Percentiles rank a stretch among this genome's conserved stretches.
phyloP scores from a whole-genome alignment of 2,113 vertebrate species.

The Rissa tridactyla region DNA sequence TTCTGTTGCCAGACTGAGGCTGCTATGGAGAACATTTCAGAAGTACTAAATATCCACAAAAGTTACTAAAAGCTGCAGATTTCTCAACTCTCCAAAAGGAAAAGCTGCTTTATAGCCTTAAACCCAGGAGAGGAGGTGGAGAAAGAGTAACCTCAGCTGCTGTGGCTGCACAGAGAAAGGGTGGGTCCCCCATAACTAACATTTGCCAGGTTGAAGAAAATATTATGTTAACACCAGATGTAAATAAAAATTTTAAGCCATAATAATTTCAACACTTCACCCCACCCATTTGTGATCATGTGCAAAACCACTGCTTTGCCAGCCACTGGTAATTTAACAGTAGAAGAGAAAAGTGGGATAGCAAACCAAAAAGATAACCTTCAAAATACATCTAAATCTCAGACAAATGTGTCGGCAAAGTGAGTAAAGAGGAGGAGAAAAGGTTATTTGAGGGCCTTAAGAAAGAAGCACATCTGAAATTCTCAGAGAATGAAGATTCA shows the following conservation, averaged over 20 bases:
- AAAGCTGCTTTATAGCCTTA: not conserved
- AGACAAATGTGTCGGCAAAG: not conserved
- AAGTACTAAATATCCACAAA: not conserved
- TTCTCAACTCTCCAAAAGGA: not conserved
- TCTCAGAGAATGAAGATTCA: slow-evolving; percentile 20
- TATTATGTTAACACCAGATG: slow-evolving; percentile 4
- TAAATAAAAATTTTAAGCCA: not conserved
- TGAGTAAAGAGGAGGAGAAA: not conserved
- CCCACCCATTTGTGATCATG: not conserved
- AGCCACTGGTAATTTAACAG: not conserved
- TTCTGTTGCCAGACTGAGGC: not conserved
- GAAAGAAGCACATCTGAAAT: not conserved
- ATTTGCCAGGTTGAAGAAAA: slow-evolving; percentile 27
- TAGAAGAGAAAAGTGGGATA: not conserved
- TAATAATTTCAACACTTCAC: not conserved
- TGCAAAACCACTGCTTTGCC: not conserved
- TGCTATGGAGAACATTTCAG: not conserved
- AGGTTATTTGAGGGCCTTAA: slow-evolving; percentile 33
- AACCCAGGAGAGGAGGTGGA: not conserved
- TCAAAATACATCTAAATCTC: not conserved
- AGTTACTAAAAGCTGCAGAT: not conserved
- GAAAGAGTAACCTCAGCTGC: not conserved
- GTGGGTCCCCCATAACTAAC: not conserved
- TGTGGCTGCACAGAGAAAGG: not conserved
- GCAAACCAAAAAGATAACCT: not conserved